Conservation (phyloP, 2,888 invertebrate genomes). For the Encarsia formosa region DNA sequence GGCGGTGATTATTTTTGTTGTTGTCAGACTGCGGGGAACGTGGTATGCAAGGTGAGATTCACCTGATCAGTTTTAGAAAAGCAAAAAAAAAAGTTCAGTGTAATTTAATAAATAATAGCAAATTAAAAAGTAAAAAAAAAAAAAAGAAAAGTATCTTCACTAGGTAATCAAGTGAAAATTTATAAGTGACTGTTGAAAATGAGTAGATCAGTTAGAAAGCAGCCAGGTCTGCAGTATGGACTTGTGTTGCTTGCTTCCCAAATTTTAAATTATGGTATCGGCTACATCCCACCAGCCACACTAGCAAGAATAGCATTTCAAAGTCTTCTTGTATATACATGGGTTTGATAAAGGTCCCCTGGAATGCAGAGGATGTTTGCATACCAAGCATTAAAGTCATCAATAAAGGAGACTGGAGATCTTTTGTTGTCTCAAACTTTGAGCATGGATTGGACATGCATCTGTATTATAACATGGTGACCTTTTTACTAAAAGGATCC, state of each 20-base stretch:
- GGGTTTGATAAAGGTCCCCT: slow-evolving; percentile 53
- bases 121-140: too few species aligned
- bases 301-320: slow-evolving; percentile 50
- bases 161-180: too few species aligned
- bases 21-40: too few species aligned
- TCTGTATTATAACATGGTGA: slow-evolving; percentile 64
- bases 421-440: slow-evolving; percentile 55
- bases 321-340: slow-evolving; percentile 54
- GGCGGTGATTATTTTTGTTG: too few species aligned
- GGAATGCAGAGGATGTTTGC: slow-evolving; percentile 55
- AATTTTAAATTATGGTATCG: slow-evolving; percentile 49
- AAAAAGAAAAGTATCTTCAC: too few species aligned
- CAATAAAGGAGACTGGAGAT: slow-evolving; percentile 50
- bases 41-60: too few species aligned
- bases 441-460: slow-evolving; percentile 64
- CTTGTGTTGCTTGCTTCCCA: slow-evolving; percentile 42
- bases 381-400: slow-evolving; percentile 55
- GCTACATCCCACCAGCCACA: slow-evolving; percentile 58
- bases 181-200: too few species aligned
- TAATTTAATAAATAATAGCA: too few species aligned
- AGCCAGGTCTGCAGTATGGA: slow-evolving; percentile 44
- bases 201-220: slow-evolving; percentile 33
- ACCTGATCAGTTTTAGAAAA: too few species aligned
- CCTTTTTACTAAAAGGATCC: slow-evolving; percentile 59
- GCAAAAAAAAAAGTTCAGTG: too few species aligned